Percentiles rank a stretch among this genome's conserved stretches.
These are phyloP conservation scores for Coranthus polyacanthus DNA, from an alignment of 2,797 vertebrate species.

Conservation along the genomic window DNA sequence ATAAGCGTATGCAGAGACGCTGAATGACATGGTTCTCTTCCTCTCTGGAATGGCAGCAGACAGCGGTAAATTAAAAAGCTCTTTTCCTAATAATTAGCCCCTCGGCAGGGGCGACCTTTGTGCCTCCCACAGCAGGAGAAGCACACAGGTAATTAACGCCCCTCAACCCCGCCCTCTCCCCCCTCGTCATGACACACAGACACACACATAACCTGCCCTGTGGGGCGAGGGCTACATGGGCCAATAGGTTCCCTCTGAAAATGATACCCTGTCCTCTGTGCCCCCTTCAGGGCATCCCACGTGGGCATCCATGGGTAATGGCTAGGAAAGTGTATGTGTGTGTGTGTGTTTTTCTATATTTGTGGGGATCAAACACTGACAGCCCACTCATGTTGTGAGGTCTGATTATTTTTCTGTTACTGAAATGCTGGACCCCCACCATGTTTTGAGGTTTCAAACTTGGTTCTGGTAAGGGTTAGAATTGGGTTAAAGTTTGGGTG, in stretches of 20 bases:
- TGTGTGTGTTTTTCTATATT: slow-evolving; percentile 8
- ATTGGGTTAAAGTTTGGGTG: too few species aligned
- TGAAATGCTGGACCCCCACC: too few species aligned
- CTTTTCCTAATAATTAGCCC: slow-evolving; percentile 84
- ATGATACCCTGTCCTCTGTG: slow-evolving; percentile 70
- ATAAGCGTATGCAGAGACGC: slow-evolving; percentile 16
- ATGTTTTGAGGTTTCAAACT: too few species aligned
- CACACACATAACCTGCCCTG: slow-evolving; percentile 44
- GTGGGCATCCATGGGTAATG: slow-evolving; percentile 67
- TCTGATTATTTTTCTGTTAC: too few species aligned
- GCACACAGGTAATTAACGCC: slow-evolving; percentile 83
- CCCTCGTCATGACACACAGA: slow-evolving; percentile 57
- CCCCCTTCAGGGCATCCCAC: slow-evolving; percentile 66
- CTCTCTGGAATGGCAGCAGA: slow-evolving; percentile 80
- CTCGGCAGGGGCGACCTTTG: slow-evolving; percentile 76
- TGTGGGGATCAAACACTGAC: neutral
- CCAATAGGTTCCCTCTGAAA: slow-evolving; percentile 72
- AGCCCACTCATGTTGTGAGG: too few species aligned
- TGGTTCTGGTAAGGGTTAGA: too few species aligned
- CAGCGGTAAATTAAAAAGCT: slow-evolving; percentile 83
- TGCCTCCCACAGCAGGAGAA: slow-evolving; percentile 70
- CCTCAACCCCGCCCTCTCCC: slow-evolving; percentile 40
- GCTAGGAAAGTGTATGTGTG: slow-evolving; percentile 55
- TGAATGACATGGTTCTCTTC: slow-evolving; percentile 74
- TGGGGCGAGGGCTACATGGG: slow-evolving; percentile 62